Percentiles rank a stretch among this genome's conserved stretches.
phyloP scores from a whole-genome alignment of 92 coral and sea anemone species.

The Diadumene lineata region DNA sequence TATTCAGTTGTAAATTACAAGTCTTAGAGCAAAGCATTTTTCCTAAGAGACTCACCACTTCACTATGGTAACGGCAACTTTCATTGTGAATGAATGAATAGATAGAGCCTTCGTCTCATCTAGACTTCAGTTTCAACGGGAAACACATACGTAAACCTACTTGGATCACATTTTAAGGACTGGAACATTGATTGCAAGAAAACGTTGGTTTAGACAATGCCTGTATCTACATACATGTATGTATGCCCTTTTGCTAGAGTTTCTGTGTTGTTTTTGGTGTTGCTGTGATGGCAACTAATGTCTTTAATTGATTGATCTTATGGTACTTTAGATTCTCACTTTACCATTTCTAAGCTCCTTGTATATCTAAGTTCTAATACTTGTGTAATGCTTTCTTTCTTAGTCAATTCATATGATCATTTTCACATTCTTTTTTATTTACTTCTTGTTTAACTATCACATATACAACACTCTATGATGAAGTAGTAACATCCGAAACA shows the following conservation, averaged over 20 bases:
- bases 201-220: conserved; percentile 35
- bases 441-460: too few species aligned
- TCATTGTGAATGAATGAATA: conserved; percentile 79
- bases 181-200: neutral
- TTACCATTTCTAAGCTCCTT: too few species aligned
- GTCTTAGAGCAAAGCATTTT: conserved; percentile 61
- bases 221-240: conserved; percentile 69
- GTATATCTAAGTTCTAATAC: too few species aligned
- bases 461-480: too few species aligned
- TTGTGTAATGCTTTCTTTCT: too few species aligned
- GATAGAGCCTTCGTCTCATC: neutral
- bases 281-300: neutral
- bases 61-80: conserved; percentile 75
- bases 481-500: too few species aligned
- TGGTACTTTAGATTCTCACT: too few species aligned
- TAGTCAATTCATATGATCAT: too few species aligned
- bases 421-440: too few species aligned
- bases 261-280: neutral
- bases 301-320: too few species aligned
- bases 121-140: too few species aligned
- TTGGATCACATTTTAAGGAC: neutral
- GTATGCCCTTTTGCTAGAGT: conserved; percentile 7
- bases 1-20: conserved; percentile 57
- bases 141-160: too few species aligned
- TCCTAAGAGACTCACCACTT: conserved; percentile 71